Conservation (phyloP, 92 coral and sea anemone genomes). For the Phenganax marumi region DNA sequence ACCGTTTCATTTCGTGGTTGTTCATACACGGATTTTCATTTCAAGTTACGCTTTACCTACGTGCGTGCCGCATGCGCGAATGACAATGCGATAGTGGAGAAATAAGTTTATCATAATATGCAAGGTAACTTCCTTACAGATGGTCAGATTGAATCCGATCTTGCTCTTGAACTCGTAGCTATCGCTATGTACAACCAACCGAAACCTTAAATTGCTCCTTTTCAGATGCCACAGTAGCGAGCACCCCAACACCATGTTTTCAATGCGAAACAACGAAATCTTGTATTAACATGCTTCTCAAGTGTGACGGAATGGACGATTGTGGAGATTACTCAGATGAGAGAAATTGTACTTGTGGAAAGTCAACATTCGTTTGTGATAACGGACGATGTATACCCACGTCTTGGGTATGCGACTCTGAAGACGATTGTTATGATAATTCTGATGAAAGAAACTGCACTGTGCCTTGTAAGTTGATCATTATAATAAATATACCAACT, state of each 20-base stretch:
- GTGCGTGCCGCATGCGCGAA: too few relatives aligned
- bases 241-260: conserved; percentile 58
- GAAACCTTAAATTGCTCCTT: neutral
- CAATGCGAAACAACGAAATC: conserved; percentile 45
- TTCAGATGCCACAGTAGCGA: conserved; percentile 6
- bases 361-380: conserved; percentile 59
- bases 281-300: conserved; percentile 59
- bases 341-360: conserved; percentile 71
- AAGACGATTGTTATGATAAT: conserved; percentile 80
- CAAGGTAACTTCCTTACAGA: too few relatives aligned
- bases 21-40: too few relatives aligned
- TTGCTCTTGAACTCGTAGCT: too few relatives aligned
- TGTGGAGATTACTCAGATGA: conserved; percentile 90
- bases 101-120: too few relatives aligned
- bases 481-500: neutral
- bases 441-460: conserved; percentile 84
- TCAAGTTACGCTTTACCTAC: too few relatives aligned
- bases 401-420: conserved; percentile 72
- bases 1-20: too few relatives aligned
- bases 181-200: too few relatives aligned
- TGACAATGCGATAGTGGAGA: too few relatives aligned
- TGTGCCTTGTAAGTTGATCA: neutral
- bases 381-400: conserved; percentile 69
- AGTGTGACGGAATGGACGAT: conserved; percentile 73
- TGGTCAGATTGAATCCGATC: too few relatives aligned